Conservation (phyloP, 2,113 vertebrate species). For the Promerops cafer region DNA sequence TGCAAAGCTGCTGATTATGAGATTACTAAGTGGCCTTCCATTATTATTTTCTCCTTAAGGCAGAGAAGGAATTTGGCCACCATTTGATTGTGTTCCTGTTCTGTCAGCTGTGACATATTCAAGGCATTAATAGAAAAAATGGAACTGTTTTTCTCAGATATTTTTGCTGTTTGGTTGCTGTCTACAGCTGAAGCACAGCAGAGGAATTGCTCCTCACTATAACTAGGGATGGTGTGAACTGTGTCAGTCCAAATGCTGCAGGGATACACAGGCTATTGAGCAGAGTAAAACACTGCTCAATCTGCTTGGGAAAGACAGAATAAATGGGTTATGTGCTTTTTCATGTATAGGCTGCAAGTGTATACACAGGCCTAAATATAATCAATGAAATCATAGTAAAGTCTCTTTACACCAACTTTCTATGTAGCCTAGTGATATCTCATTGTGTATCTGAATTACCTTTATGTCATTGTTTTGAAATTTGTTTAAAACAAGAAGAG, state of each 20-base stretch:
- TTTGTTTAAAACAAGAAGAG: background rate
- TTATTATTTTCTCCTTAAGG: background rate
- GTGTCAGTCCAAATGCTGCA: background rate
- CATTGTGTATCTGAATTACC: background rate
- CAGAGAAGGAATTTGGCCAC: background rate
- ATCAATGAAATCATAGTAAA: background rate
- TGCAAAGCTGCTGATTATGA: background rate
- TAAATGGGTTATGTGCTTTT: background rate
- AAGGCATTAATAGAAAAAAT: background rate
- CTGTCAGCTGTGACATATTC: background rate
- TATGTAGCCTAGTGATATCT: background rate
- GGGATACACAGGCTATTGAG: background rate
- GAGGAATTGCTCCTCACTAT: background rate
- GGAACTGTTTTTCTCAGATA: background rate
- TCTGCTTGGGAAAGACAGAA: background rate
- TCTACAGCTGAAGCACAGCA: background rate
- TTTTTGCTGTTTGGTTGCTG: background rate
- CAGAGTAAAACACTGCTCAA: background rate
- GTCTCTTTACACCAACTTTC: background rate
- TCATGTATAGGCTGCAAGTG: background rate
- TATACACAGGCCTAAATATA: background rate
- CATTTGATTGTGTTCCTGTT: background rate
- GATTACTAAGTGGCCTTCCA: background rate
- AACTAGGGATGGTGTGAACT: background rate
- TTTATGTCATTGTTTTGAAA: background rate